phyloP scores from a whole-genome alignment of 2,797 vertebrate species.

The Paedocypris micromegethes region DNA sequence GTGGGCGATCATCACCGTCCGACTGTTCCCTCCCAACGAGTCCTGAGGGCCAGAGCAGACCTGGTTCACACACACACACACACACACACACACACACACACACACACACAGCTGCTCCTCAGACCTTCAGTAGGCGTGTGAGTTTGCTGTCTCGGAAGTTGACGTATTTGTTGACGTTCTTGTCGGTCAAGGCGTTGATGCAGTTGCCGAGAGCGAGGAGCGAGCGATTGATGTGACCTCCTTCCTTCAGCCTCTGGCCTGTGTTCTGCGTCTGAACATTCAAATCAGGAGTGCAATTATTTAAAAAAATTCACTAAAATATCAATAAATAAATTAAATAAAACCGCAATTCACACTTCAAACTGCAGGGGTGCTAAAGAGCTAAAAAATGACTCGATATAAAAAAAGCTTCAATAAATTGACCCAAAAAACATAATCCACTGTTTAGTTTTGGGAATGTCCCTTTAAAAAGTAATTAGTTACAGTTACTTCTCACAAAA shows the following conservation, averaged over 20 bases:
- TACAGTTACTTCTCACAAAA: too few species aligned
- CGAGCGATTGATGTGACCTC: constrained; percentile 91
- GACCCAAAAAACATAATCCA: too few species aligned
- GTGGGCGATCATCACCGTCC: constrained; percentile 91
- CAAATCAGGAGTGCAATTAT: not conserved
- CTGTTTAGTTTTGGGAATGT: too few species aligned
- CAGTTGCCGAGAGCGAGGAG: constrained; percentile 91
- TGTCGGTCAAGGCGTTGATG: constrained; percentile 88
- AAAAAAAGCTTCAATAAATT: too few species aligned
- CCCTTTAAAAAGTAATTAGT: too few species aligned
- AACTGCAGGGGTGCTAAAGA: too few species aligned
- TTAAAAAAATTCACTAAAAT: too few species aligned
- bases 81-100: not conserved
- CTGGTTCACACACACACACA: too few species aligned
- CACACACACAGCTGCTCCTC: not conserved
- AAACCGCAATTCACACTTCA: too few species aligned
- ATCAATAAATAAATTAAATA: too few species aligned
- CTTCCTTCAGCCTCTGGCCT: constrained; percentile 88
- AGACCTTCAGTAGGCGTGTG: constrained; percentile 87
- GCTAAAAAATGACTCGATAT: too few species aligned
- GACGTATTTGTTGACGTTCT: constrained; percentile 76
- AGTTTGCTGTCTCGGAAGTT: constrained; percentile 95
- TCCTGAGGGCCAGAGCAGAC: constrained; percentile 64
- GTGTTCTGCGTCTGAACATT: constrained; percentile 81
- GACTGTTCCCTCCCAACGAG: constrained; percentile 85